Evolutionary conservation across 1,140 invertebrate genomes (phyloP).

Genomic region (Globodera rostochiensis): DNA sequence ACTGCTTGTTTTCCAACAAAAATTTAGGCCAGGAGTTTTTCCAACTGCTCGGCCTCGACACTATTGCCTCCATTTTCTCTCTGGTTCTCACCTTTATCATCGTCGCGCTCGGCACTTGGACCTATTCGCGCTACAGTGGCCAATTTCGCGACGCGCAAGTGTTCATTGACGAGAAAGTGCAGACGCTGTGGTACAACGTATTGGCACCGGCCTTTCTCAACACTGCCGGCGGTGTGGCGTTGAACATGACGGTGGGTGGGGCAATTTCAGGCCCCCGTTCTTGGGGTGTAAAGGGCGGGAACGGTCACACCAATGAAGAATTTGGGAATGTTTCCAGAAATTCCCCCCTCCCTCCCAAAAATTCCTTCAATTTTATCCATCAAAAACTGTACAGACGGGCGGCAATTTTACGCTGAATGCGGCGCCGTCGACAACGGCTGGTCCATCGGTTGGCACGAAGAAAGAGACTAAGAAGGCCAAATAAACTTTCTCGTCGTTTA

Average conservation of each 20-base stretch:
- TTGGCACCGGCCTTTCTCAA: constrained; percentile 18
- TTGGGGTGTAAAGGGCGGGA: background rate
- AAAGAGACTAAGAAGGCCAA: background rate
- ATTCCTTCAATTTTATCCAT: background rate
- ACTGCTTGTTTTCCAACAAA: background rate
- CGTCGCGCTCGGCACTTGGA: constrained; percentile 52
- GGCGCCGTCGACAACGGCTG: background rate
- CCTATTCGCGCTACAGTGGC: constrained; percentile 61
- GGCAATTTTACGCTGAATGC: constrained; percentile 2
- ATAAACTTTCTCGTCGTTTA: background rate
- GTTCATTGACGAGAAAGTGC: constrained; percentile 73
- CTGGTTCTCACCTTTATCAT: constrained; percentile 55
- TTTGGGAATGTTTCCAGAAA: no score
- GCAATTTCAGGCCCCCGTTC: background rate
- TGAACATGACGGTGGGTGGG: constrained; percentile 19
- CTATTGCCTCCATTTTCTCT: constrained; percentile 58
- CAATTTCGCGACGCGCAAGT: constrained; percentile 53
- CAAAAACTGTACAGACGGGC: background rate
- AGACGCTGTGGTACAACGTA: constrained; percentile 79
- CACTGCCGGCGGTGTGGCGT: constrained; percentile 12
- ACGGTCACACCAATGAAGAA: no score
- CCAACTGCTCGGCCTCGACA: constrained; percentile 59
- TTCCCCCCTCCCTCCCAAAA: background rate
- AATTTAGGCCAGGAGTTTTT: constrained; percentile 57
- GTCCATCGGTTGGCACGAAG: background rate